These are phyloP conservation scores for Oligia latruncula DNA, from an alignment of 2,888 invertebrate genomes.

Conservation along the genomic window DNA sequence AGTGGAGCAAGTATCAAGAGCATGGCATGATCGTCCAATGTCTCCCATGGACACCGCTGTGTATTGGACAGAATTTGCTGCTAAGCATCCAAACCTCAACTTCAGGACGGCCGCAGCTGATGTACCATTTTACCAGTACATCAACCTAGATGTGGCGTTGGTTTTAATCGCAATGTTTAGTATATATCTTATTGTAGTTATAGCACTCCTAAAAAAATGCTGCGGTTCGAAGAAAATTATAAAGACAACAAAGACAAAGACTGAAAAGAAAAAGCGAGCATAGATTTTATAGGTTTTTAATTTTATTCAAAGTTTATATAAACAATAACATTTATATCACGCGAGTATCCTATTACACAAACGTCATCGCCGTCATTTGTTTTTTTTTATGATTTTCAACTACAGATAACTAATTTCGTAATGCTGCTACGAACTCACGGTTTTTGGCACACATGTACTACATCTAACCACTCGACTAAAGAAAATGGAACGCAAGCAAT, in stretches of 20 bases:
- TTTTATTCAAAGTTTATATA: too few species aligned
- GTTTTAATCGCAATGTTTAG: constrained; percentile 64
- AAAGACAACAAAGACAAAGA: constrained; percentile 25
- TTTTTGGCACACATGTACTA: too few species aligned
- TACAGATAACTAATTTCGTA: too few species aligned
- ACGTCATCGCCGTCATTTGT: too few species aligned
- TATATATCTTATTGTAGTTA: constrained; percentile 58
- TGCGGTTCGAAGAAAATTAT: constrained; percentile 51
- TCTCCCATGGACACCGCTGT: constrained; percentile 90
- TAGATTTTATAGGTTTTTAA: constrained; percentile 34
- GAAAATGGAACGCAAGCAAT: too few species aligned
- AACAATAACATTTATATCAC: too few species aligned
- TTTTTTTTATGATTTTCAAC: too few species aligned
- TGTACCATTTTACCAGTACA: constrained; percentile 88
- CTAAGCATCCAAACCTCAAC: constrained; percentile 86
- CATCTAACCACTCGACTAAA: too few species aligned
- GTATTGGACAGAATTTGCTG: constrained; percentile 92
- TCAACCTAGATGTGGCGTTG: constrained; percentile 79
- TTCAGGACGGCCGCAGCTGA: constrained; percentile 89
- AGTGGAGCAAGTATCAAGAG: constrained; percentile 85
- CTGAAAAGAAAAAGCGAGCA: constrained; percentile 66
- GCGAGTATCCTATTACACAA: too few species aligned
- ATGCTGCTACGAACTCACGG: too few species aligned
- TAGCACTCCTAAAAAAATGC: constrained; percentile 53
- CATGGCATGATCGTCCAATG: constrained; percentile 91